Evolutionary conservation across 2,113 vertebrate genomes (phyloP).

Genomic region (Coturnix japonica): DNA sequence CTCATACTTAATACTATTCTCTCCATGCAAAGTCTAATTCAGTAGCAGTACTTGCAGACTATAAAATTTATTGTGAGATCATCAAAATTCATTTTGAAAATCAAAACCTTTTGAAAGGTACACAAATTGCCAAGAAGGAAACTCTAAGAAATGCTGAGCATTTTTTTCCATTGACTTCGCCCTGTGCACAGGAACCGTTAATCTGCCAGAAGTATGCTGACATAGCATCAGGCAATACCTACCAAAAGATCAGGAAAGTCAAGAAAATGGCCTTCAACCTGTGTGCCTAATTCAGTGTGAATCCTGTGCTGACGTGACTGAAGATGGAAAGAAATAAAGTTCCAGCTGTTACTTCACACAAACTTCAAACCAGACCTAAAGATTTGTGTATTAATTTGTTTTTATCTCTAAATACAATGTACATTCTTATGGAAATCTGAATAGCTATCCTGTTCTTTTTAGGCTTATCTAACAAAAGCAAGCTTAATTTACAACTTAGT

Average conservation of each 20-base stretch:
- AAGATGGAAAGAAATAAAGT: neutral
- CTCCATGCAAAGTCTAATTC: too few relatives aligned
- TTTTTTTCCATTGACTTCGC: neutral
- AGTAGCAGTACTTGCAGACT: too few relatives aligned
- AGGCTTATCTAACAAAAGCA: neutral
- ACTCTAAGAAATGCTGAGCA: neutral
- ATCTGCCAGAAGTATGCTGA: too few relatives aligned
- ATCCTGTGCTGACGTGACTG: conserved; percentile 17
- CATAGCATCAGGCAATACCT: neutral
- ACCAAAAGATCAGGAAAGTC: conserved; percentile 25
- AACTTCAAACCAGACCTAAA: neutral
- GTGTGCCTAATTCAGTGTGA: conserved; percentile 10
- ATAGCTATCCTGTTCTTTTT: neutral
- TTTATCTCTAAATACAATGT: neutral
- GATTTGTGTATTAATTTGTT: neutral
- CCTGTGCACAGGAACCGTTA: too few relatives aligned
- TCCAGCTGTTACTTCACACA: neutral
- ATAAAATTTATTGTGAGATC: too few relatives aligned
- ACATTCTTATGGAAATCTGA: conserved; percentile 6
- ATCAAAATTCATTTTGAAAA: too few relatives aligned
- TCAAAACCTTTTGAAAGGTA: too few relatives aligned
- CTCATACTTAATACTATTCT: neutral
- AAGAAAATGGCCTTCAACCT: conserved; percentile 43
- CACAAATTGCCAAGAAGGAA: neutral
- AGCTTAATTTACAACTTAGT: neutral